Percentiles rank a stretch among this genome's conserved stretches.
phyloP scores from a whole-genome alignment of 1,140 invertebrate species.

The Bradysia coprophila region DNA sequence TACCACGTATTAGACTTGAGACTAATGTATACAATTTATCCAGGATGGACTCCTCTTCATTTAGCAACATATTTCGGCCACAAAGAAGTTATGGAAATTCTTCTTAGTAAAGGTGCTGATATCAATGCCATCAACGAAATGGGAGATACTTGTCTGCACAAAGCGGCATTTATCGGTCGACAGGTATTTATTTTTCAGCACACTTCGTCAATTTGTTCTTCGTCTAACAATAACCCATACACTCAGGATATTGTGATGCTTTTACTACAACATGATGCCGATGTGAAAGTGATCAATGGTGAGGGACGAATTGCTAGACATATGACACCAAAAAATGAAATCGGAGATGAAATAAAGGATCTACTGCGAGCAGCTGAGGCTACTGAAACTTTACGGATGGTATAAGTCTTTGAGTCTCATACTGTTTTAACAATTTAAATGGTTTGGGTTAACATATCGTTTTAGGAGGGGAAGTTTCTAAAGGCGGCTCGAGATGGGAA shows the following conservation, averaged over 20 bases:
- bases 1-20: no score
- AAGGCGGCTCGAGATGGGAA: constrained; percentile 37
- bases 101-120: constrained; percentile 25
- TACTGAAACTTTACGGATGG: constrained; percentile 30
- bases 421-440: no score
- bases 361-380: constrained; percentile 38
- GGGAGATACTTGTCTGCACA: constrained; percentile 27
- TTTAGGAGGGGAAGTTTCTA: constrained; percentile 31
- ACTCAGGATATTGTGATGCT: constrained; percentile 53
- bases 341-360: constrained; percentile 31
- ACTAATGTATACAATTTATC: no score
- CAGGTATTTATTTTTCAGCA: constrained; percentile 13
- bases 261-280: constrained; percentile 45
- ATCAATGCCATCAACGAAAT: constrained; percentile 26
- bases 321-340: constrained; percentile 31
- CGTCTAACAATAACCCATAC: constrained; percentile 8
- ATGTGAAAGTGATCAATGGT: constrained; percentile 49
- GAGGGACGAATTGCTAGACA: constrained; percentile 37
- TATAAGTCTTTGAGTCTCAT: no score
- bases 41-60: constrained; percentile 30
- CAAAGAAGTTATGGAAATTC: constrained; percentile 22
- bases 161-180: constrained; percentile 28
- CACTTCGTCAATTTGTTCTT: not conserved
- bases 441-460: no score
- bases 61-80: constrained; percentile 28